phyloP scores from a whole-genome alignment of 2,797 vertebrate species.

The Chrysocyon brachyurus region DNA sequence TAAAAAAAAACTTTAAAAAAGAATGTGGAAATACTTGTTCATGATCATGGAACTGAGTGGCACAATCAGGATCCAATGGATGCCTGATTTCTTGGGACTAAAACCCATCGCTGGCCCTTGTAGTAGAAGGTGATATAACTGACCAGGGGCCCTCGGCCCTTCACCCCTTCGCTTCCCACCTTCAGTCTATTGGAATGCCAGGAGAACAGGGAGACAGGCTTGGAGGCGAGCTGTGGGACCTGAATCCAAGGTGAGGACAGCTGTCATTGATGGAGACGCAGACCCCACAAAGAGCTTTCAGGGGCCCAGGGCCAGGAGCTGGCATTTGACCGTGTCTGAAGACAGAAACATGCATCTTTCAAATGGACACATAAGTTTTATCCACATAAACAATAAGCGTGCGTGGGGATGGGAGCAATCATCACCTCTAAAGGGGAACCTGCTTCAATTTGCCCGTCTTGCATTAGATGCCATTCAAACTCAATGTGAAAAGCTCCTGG shows the following conservation, averaged over 20 bases:
- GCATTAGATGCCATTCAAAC: not conserved
- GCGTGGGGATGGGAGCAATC: not conserved
- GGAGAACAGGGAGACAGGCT: not conserved
- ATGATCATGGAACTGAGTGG: not conserved
- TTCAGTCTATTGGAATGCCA: not conserved
- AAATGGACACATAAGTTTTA: not conserved
- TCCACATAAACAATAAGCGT: not conserved
- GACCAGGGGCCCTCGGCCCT: not conserved
- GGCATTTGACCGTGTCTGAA: not conserved
- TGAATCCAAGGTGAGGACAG: conserved; percentile 3
- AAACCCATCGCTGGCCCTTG: not conserved
- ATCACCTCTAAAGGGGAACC: not conserved
- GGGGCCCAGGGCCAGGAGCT: not conserved
- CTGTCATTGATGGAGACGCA: not conserved
- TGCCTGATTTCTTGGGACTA: not conserved
- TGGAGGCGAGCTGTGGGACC: not conserved
- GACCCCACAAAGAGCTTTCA: not conserved
- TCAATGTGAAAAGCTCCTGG: not conserved
- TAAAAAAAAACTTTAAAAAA: too few species aligned
- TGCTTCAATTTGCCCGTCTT: not conserved
- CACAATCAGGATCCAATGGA: not conserved
- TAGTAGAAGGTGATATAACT: not conserved
- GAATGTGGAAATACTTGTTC: conserved; percentile 36
- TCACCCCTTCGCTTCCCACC: not conserved
- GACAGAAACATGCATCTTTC: not conserved